Base-by-base conservation (phyloP, 35 echinoderm and acorn worm genomes). In the Diadema setosum region DNA sequence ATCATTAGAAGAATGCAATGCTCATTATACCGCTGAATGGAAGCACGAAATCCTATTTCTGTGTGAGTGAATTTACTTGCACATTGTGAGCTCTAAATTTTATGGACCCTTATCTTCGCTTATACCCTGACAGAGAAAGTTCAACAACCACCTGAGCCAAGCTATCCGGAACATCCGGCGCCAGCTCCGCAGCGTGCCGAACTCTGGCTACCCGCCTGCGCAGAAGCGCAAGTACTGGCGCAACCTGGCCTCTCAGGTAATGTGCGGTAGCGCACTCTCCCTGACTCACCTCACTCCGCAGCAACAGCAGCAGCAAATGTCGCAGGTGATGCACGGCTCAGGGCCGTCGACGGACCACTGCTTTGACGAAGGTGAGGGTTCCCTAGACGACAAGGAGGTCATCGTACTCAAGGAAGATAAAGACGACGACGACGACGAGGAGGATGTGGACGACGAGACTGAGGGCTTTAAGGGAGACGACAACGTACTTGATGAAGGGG, bases 131-230 rank as follows among this genome's bases (percentile, higher is more conserved):
- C 89, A 91, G 89, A 75, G 83, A 85, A 63, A 82, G 39, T 91
- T 91, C 67, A 91, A 91, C 64, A 86, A 83, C 24, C 84, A 83
- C 58, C 84, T 91, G 50, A 85, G 82, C 37, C 89, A 91, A 80
- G 89, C 89, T 11, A 91, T 91, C 40, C 89, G 89, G 4, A 91
- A 91, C 34, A 91, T 91, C 40, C 63, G 89, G 32, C 83, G 89
- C 11, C 82, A 83, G n/a, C 59, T 91, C 11, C 89, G 89, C 18
- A 91, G 89, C 74, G 89, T 91, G 1, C 89, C 89, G 7, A 83
- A 83, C 23, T 84, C 89, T 14, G 89, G 89, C 52, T 91, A 84
- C 45, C 89, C 89, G 16, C 89, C 89, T 12, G 89, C 83, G 11
- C 73, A 78, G 73, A 78, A 78, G 5, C 73, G 73, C 37, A 78